A percentile compares a stretch with the other conserved stretches of the same genome.
Conservation (phyloP, 1,140 invertebrate genomes). For the Drosophila athabasca region DNA sequence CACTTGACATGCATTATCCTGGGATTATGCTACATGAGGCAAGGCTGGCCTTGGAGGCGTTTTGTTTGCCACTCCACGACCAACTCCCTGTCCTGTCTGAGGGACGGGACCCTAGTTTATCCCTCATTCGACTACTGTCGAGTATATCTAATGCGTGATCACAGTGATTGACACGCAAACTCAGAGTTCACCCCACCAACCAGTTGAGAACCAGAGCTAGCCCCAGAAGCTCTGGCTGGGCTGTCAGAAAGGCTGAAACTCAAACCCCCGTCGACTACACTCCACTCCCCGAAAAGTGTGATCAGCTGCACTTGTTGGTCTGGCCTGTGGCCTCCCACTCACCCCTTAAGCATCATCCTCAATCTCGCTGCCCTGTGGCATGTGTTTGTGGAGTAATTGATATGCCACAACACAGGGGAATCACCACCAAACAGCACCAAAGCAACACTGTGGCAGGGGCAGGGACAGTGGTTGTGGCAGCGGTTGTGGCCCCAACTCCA, state of each 20-base stretch:
- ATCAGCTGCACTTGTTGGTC: slow-evolving; percentile 76
- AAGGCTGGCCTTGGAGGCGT: slow-evolving; percentile 33
- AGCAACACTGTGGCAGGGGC: no score
- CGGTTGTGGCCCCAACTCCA: slow-evolving; percentile 44
- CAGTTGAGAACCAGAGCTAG: not conserved
- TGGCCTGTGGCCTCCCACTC: slow-evolving; percentile 30
- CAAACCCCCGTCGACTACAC: slow-evolving; percentile 5
- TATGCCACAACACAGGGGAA: slow-evolving; percentile 67
- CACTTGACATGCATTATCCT: slow-evolving; percentile 64
- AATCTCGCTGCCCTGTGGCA: slow-evolving; percentile 42
- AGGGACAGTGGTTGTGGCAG: not conserved
- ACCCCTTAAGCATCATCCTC: slow-evolving; percentile 1
- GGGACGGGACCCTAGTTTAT: not conserved
- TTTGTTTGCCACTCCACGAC: slow-evolving; percentile 61
- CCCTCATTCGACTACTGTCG: not conserved
- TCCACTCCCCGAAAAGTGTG: slow-evolving; percentile 49
- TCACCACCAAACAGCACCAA: slow-evolving; percentile 17
- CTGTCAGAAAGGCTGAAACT: slow-evolving; percentile 61
- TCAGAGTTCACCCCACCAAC: slow-evolving; percentile 15
- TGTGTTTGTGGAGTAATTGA: slow-evolving; percentile 80
- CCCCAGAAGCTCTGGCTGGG: slow-evolving; percentile 59
- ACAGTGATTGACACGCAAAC: slow-evolving; percentile 65
- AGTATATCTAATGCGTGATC: slow-evolving; percentile 39
- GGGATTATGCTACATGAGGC: slow-evolving; percentile 3
- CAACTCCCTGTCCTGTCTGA: slow-evolving; percentile 30